Evolutionary conservation across 2,888 invertebrate genomes (phyloP).

Genomic region (Tortrix viridana): DNA sequence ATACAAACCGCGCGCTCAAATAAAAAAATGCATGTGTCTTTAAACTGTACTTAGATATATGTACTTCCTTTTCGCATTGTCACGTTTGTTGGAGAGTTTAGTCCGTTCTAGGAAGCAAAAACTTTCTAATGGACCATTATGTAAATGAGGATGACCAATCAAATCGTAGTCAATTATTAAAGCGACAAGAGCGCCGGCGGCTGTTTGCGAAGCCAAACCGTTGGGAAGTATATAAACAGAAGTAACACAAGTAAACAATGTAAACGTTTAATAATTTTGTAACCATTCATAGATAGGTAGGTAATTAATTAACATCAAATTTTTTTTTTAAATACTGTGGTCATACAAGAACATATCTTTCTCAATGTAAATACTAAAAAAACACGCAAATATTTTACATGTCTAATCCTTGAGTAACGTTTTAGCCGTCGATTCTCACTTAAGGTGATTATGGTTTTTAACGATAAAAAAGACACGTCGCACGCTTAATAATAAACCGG

Average conservation of each 20-base stretch:
- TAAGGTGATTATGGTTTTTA: too few relatives aligned
- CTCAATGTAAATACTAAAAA: too few relatives aligned
- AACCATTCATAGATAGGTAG: too few relatives aligned
- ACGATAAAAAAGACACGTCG: too few relatives aligned
- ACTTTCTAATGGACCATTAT: conserved; percentile 78
- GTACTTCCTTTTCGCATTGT: not conserved
- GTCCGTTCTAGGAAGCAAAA: conserved; percentile 70
- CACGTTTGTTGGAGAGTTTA: conserved; percentile 6
- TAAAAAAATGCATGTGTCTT: conserved; percentile 15
- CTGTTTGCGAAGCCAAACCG: conserved; percentile 39
- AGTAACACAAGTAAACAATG: not conserved
- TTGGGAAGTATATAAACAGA: not conserved
- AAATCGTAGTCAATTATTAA: conserved; percentile 79
- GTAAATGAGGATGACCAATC: conserved; percentile 77
- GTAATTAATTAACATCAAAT: too few relatives aligned
- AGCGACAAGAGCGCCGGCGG: conserved; percentile 56
- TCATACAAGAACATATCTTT: too few relatives aligned
- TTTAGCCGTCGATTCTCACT: too few relatives aligned
- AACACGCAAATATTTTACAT: too few relatives aligned
- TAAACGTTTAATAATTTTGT: too few relatives aligned
- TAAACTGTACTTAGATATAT: not conserved
- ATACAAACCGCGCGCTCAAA: not conserved
- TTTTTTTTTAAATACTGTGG: too few relatives aligned
- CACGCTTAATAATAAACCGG: too few relatives aligned
- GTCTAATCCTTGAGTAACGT: too few relatives aligned